Percentiles rank a stretch among this genome's conserved stretches.
Conservation (phyloP, 35 echinoderm and acorn worm genomes). For the Diadema setosum region DNA sequence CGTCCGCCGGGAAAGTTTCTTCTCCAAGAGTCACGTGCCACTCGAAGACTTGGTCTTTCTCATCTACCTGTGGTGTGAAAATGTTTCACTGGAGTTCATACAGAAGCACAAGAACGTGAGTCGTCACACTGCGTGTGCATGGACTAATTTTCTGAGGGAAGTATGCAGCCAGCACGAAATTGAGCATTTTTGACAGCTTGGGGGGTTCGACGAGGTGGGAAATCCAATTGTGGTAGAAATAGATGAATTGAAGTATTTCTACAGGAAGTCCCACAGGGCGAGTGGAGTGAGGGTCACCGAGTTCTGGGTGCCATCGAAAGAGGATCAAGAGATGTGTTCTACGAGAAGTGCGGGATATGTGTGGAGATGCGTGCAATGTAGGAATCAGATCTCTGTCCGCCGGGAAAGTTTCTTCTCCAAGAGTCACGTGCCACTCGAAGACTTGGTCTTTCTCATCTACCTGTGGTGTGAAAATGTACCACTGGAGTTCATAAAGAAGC, state of each 20-base stretch:
- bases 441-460: too few species aligned
- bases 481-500: too few species aligned
- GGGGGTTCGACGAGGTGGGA: not conserved
- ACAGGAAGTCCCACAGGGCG: not conserved
- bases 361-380: not conserved
- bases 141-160: not conserved
- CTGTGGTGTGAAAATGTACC: too few species aligned
- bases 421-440: too few species aligned
- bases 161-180: not conserved
- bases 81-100: too few species aligned
- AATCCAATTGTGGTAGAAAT: not conserved
- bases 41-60: too few species aligned
- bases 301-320: constrained; percentile 17
- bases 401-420: too few species aligned
- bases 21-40: too few species aligned
- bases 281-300: not conserved
- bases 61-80: too few species aligned
- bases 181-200: not conserved
- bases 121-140: not conserved
- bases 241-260: not conserved
- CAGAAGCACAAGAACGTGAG: too few species aligned
- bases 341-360: not conserved
- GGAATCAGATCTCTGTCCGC: too few species aligned
- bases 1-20: too few species aligned
- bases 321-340: not conserved